Conservation (phyloP, 2,797 vertebrate species). For the Pseudotriccus pelzelni region DNA sequence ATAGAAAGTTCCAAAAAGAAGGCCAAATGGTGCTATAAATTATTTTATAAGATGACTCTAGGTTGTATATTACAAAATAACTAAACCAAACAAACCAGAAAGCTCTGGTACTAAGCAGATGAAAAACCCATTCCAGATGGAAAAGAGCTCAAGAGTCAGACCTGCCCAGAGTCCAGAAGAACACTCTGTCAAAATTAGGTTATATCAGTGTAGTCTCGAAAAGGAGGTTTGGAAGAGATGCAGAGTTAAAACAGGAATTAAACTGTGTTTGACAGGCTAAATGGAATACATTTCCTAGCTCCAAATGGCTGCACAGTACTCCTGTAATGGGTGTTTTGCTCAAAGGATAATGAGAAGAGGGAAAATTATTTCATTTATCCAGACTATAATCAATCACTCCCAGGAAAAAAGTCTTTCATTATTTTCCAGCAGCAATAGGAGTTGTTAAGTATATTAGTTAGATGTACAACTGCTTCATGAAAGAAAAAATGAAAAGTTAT, state of each 20-base stretch:
- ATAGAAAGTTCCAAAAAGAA: not conserved
- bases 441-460: not conserved
- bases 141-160: slow-evolving; percentile 22
- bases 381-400: slow-evolving; percentile 44
- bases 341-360: slow-evolving; percentile 5
- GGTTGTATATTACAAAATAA: slow-evolving; percentile 11
- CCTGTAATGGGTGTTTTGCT: slow-evolving; percentile 37
- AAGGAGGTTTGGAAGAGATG: slow-evolving; percentile 20
- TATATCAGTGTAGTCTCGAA: slow-evolving; percentile 22
- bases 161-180: slow-evolving; percentile 21
- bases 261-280: slow-evolving; percentile 41
- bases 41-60: slow-evolving; percentile 12
- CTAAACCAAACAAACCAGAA: slow-evolving; percentile 11
- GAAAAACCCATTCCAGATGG: slow-evolving; percentile 25
- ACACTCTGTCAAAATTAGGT: slow-evolving; percentile 39
- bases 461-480: not conserved
- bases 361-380: slow-evolving; percentile 49
- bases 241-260: slow-evolving; percentile 38
- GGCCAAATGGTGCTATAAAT: slow-evolving; percentile 8
- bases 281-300: slow-evolving; percentile 50
- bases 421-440: slow-evolving; percentile 26
- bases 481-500: not conserved
- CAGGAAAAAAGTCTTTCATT: slow-evolving; percentile 18
- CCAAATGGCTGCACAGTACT: slow-evolving; percentile 14
- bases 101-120: slow-evolving; percentile 2